Base-by-base conservation (phyloP, 30 jellyfish, hydroid and myxozoan species). In the Clytia hemisphaerica region DNA sequence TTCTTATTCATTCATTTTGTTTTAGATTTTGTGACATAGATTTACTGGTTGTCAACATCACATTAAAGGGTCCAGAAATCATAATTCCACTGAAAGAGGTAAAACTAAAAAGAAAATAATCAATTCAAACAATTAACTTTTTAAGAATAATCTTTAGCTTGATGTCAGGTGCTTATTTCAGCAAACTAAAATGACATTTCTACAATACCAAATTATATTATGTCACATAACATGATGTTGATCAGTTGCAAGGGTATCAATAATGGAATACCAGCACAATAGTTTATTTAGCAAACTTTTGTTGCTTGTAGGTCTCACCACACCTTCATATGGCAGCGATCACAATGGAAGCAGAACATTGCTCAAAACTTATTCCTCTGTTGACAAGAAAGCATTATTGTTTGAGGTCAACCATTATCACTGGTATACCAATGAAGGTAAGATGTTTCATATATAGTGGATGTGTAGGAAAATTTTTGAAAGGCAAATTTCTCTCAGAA, bases 351-450 rank as follows among this genome's bases (percentile, higher is more conserved):
- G 54, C 83, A 19, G 34, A 28, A 2, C 75, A 51, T 57, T 24
- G 75, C n/a, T 72, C 95, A 6, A 37, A 25, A n/a, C 77, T 58
- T 55, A 32, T 85, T 75, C 59, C 71, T 19, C 37, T 59, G 64
- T 75, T 77, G 40, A 77, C 91, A 44, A 61, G 72, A 27, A 51
- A 38, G 33, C 95, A 85, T 74, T 77, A 55, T 63, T 61, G 77
- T 49, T 80, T 77, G 4, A 61, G 77, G 24, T 77, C 93, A 9
- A 85, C 93, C 27, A 37, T 84, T 42, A 72, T 77, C 64, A 85
- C 93, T 22, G 93, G 95, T 1, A 77, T 85, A 6, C 95, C 93
- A 0, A 85, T 77, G 93, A 77, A 85, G 75, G 95, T 83, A 83
- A 28, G n/a, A 37, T 37, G 6, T 55, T 33, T 48, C 66, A 65